Percentiles rank a stretch among this genome's conserved stretches.
These are phyloP conservation scores for Champsocephalus esox DNA, from an alignment of 2,797 vertebrate species.

Conservation along the genomic window DNA sequence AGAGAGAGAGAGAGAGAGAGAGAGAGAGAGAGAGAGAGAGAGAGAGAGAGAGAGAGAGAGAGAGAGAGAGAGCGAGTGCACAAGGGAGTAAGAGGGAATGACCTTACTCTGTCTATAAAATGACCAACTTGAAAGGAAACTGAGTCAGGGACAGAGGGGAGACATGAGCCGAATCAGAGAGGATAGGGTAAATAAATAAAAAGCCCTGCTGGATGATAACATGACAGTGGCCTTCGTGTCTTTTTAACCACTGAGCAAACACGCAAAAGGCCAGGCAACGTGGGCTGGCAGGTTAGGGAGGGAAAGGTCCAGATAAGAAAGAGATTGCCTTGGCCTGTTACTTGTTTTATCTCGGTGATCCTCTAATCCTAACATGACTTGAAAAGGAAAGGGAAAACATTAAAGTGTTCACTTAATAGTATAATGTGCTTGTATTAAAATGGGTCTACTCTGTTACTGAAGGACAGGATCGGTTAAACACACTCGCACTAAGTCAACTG, in stretches of 20 bases:
- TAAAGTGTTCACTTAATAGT: conserved; percentile 15
- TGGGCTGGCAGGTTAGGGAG: conserved; percentile 32
- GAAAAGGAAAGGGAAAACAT: conserved; percentile 42
- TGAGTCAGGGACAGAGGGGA: conserved; percentile 31
- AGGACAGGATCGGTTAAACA: conserved; percentile 15
- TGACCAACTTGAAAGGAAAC: conserved; percentile 72
- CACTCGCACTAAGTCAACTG: conserved; percentile 2
- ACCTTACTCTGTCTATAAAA: conserved; percentile 67
- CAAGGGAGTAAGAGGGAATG: conserved; percentile 28
- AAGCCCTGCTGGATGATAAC: conserved; percentile 55
- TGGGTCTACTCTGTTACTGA: conserved; percentile 18
- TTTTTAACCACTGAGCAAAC: conserved; percentile 74
- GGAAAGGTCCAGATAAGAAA: conserved; percentile 45
- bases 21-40: too few species aligned
- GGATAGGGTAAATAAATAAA: conserved; percentile 70
- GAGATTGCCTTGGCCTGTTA: conserved; percentile 48
- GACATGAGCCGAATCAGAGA: conserved; percentile 68
- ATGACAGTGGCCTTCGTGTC: conserved; percentile 55
- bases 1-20: background rate
- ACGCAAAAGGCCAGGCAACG: conserved; percentile 53
- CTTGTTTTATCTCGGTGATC: conserved; percentile 68
- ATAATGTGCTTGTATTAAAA: conserved; percentile 15
- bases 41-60: too few species aligned
- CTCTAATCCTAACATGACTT: conserved; percentile 51
- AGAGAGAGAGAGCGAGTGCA: background rate